A percentile compares a stretch with the other conserved stretches of the same genome.
These are phyloP conservation scores for Sinonovacula constricta DNA, from an alignment of 1,140 invertebrate species.

Conservation along the genomic window DNA sequence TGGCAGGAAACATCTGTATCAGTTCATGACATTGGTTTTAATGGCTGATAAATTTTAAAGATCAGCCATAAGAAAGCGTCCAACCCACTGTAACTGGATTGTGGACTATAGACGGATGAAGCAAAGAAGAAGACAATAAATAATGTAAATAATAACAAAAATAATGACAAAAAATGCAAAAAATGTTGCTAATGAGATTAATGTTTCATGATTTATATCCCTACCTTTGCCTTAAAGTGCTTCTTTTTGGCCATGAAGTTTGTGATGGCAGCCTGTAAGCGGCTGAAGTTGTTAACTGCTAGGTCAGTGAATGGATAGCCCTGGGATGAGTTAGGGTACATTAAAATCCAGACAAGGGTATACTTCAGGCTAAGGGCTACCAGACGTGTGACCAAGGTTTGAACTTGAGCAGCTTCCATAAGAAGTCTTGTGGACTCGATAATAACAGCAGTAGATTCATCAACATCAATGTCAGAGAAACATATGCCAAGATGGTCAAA, in stretches of 20 bases:
- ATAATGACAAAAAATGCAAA: not conserved
- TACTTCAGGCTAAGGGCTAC: slow-evolving; percentile 28
- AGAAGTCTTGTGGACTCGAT: not conserved
- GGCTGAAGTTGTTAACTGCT: slow-evolving; percentile 24
- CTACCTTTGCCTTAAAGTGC: slow-evolving; percentile 2
- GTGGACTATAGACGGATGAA: too few relatives aligned
- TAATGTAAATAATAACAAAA: not conserved
- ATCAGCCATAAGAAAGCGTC: too few relatives aligned
- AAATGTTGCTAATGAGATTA: not conserved
- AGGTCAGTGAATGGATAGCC: slow-evolving; percentile 22
- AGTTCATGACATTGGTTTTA: too few relatives aligned
- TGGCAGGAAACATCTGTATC: too few relatives aligned
- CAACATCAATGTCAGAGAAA: slow-evolving; percentile 38
- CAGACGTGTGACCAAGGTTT: slow-evolving; percentile 24
- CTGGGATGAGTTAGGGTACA: not conserved
- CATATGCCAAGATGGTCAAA: not conserved
- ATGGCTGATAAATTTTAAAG: too few relatives aligned
- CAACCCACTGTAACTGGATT: too few relatives aligned
- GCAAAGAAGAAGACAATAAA: not conserved
- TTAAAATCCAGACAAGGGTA: slow-evolving; percentile 15
- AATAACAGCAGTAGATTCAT: slow-evolving; percentile 25
- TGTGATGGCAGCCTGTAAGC: slow-evolving; percentile 19
- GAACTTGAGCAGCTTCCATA: slow-evolving; percentile 15
- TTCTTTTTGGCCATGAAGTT: not conserved
- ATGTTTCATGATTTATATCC: not conserved